Percentiles rank a stretch among this genome's conserved stretches.
These are phyloP conservation scores for Corvus hawaiiensis DNA, from an alignment of 2,113 vertebrate species.

Conservation along the genomic window DNA sequence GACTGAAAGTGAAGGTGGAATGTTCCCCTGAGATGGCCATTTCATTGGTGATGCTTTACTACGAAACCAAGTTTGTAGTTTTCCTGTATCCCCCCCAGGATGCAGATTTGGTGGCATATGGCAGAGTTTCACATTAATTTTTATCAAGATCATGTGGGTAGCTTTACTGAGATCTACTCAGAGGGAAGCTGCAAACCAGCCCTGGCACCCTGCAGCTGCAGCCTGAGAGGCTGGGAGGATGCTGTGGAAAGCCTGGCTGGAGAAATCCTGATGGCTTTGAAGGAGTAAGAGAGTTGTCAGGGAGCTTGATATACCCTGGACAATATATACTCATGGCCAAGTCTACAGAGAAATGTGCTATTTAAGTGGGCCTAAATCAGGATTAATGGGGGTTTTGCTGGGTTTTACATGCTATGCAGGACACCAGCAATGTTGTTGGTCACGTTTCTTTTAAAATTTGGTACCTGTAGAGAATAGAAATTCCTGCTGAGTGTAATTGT, in stretches of 20 bases:
- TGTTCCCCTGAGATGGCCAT: not conserved
- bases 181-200: not conserved
- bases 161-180: not conserved
- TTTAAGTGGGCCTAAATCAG: not conserved
- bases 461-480: not conserved
- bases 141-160: not conserved
- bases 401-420: not conserved
- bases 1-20: not conserved
- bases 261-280: not conserved
- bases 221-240: not conserved
- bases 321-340: not conserved
- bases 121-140: not conserved
- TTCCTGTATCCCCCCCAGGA: not conserved
- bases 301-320: not conserved
- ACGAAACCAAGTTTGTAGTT: not conserved
- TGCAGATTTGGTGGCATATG: not conserved
- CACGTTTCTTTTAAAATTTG: not conserved
- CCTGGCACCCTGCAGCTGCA: not conserved
- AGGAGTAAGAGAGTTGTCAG: not conserved
- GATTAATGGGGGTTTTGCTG: not conserved
- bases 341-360: not conserved
- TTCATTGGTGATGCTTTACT: not conserved
- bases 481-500: not conserved
- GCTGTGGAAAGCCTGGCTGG: not conserved
- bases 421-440: not conserved